Evolutionary conservation across 2,888 invertebrate species (phyloP).

Genomic region (Chymomyza procnemis): DNA sequence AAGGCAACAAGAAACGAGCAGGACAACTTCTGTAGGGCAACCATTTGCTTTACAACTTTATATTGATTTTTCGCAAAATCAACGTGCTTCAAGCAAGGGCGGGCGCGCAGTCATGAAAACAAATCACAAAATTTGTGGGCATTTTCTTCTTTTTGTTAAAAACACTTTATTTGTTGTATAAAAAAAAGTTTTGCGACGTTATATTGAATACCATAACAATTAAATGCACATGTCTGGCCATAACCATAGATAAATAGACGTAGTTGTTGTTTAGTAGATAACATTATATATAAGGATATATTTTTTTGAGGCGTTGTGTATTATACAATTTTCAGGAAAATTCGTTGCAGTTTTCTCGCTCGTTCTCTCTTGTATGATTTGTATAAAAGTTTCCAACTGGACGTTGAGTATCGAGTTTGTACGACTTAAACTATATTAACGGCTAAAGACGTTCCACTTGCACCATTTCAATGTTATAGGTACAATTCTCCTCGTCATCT

Average conservation of each 20-base stretch:
- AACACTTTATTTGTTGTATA: neutral
- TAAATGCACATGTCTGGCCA: neutral
- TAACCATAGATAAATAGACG: neutral
- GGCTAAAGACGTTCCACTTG: conserved; percentile 42
- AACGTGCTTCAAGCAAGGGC: neutral
- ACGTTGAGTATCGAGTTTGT: conserved; percentile 42
- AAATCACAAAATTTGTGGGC: neutral
- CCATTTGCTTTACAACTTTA: neutral
- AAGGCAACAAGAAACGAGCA: neutral
- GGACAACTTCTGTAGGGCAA: neutral
- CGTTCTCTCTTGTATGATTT: conserved; percentile 9
- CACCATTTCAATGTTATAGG: conserved; percentile 65
- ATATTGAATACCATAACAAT: neutral
- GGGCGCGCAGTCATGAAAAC: neutral
- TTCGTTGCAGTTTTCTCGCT: conserved; percentile 35
- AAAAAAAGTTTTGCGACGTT: neutral
- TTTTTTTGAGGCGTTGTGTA: neutral
- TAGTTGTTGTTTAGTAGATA: neutral
- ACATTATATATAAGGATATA: neutral
- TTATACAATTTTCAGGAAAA: conserved; percentile 22
- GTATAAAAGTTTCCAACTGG: conserved; percentile 13
- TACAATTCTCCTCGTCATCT: conserved; percentile 32
- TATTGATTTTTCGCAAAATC: neutral
- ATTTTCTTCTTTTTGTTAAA: neutral
- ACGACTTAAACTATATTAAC: neutral